phyloP scores from a whole-genome alignment of 2,113 vertebrate genomes.

The Morone saxatilis region DNA sequence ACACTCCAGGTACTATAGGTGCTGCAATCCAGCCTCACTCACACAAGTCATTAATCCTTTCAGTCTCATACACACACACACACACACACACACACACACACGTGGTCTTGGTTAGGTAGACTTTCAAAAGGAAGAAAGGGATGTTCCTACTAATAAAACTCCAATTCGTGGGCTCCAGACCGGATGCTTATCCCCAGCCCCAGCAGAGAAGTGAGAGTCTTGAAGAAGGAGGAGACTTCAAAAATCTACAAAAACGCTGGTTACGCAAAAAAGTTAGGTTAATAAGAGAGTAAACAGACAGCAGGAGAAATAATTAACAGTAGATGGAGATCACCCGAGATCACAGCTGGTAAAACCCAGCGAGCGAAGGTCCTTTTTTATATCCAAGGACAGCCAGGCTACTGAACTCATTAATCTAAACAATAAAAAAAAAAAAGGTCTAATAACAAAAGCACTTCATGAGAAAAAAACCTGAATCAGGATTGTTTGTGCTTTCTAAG shows the following conservation, averaged over 20 bases:
- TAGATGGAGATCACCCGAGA: slow-evolving; percentile 59
- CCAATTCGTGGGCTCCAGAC: slow-evolving; percentile 62
- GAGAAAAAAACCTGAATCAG: not conserved
- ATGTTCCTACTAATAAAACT: slow-evolving; percentile 72
- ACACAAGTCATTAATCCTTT: slow-evolving; percentile 48
- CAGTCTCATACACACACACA: slow-evolving; percentile 7
- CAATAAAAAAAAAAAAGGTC: not conserved
- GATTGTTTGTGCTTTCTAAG: no score
- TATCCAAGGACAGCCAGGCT: not conserved
- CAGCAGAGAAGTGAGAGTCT: slow-evolving; percentile 38
- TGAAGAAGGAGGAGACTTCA: no score
- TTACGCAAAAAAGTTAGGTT: no score
- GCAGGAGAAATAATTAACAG: slow-evolving; percentile 67
- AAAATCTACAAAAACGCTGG: no score
- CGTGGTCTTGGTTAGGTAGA: slow-evolving; percentile 35
- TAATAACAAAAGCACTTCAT: slow-evolving; percentile 1
- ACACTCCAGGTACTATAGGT: not conserved
- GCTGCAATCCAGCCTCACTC: slow-evolving; percentile 15
- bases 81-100: not conserved
- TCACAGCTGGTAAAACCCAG: no score
- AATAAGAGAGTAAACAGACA: slow-evolving; percentile 49
- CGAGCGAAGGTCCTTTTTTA: slow-evolving; percentile 1
- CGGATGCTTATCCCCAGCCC: slow-evolving; percentile 55
- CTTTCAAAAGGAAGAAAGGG: slow-evolving; percentile 60
- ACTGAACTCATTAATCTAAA: not conserved